Percentiles rank a stretch among this genome's conserved stretches.
Conservation (phyloP, 2,797 vertebrate genomes). For the Cuculus canorus region DNA sequence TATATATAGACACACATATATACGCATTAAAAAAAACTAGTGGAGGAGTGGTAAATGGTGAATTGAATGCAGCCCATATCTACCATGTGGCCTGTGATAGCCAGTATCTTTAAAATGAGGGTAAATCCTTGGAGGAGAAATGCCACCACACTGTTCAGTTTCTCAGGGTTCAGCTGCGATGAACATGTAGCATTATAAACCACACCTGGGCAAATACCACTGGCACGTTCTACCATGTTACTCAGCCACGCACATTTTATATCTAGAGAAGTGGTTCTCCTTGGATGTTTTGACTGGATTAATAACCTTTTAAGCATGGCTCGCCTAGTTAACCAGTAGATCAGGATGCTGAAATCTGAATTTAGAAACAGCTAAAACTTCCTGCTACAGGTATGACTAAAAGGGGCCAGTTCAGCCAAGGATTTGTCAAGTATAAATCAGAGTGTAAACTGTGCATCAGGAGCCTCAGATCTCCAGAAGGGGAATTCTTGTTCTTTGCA, state of each 20-base stretch:
- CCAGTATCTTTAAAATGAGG: not conserved
- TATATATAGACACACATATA: too few relatives aligned
- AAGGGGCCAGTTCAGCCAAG: not conserved
- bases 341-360: not conserved
- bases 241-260: not conserved
- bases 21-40: not conserved
- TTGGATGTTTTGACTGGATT: not conserved
- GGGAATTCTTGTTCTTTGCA: not conserved
- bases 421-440: not conserved
- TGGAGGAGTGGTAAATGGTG: not conserved
- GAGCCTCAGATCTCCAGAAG: not conserved
- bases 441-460: not conserved
- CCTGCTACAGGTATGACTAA: not conserved
- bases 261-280: not conserved
- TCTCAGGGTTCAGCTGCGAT: not conserved
- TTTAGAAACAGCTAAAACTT: not conserved
- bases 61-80: not conserved
- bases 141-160: not conserved
- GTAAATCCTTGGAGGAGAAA: not conserved
- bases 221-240: not conserved
- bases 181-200: not conserved
- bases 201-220: accelerated
- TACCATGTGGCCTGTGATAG: not conserved
- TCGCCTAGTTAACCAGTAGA: not conserved
- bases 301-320: not conserved